These are phyloP conservation scores for Mercenaria mercenaria DNA, from an alignment of 1,140 invertebrate species.

Conservation along the genomic window DNA sequence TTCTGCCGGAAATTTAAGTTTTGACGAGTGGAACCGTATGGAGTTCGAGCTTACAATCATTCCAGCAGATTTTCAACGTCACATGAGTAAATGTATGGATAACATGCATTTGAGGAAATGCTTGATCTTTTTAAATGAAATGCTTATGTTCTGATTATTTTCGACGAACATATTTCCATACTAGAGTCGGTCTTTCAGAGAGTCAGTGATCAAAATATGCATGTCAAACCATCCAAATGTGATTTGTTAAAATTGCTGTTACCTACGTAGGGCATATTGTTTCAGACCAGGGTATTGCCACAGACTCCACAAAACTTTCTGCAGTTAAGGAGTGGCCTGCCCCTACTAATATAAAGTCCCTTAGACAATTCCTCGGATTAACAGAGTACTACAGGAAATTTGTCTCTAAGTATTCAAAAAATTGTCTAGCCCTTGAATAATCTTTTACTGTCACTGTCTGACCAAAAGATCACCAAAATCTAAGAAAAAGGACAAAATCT, in stretches of 20 bases:
- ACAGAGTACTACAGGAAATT: no score
- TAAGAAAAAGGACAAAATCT: no score
- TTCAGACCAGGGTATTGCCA: constrained; percentile 8
- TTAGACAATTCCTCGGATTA: neutral
- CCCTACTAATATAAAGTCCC: neutral
- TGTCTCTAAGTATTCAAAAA: no score
- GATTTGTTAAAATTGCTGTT: neutral
- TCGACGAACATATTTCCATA: neutral
- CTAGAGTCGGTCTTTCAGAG: neutral
- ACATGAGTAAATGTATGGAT: constrained; percentile 30
- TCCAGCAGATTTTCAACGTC: constrained; percentile 13
- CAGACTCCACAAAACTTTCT: neutral
- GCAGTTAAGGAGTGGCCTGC: neutral
- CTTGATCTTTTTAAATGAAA: neutral
- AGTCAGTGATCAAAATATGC: neutral
- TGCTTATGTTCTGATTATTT: neutral
- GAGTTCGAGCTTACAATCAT: no score
- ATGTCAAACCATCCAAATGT: constrained; percentile 13
- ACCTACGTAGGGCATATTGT: no score
- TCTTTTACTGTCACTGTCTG: no score
- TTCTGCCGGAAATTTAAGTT: neutral
- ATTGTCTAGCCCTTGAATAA: no score
- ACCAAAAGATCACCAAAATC: no score
- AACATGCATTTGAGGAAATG: neutral
- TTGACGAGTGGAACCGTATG: constrained; percentile 24